phyloP scores from a whole-genome alignment of 2,888 invertebrate genomes.

The Notocelia uddmanniana region DNA sequence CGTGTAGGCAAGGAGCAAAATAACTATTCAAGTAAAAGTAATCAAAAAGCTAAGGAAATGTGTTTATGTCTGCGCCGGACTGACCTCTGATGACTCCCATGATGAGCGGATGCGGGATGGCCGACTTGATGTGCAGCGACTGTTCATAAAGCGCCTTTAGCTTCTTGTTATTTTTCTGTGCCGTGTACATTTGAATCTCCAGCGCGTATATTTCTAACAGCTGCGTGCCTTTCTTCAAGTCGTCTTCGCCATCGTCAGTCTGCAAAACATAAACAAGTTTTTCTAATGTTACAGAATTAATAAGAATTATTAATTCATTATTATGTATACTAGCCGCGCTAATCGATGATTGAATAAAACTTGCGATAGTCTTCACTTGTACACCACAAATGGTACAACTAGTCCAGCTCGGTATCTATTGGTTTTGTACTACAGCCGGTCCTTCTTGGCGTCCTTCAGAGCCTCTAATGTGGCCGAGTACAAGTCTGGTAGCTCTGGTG shows the following conservation, averaged over 20 bases:
- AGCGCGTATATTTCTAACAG: constrained; percentile 98
- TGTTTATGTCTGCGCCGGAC: not conserved
- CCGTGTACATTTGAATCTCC: constrained; percentile 99
- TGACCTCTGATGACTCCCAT: constrained; percentile 99
- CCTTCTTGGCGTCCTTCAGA: too few species aligned
- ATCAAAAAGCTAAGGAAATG: too few species aligned
- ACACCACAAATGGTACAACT: too few species aligned
- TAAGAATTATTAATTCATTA: too few species aligned
- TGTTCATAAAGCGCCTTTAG: constrained; percentile 98
- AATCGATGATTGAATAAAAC: not conserved
- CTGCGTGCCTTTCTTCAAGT: constrained; percentile 98
- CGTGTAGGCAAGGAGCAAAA: too few species aligned
- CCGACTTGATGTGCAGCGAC: constrained; percentile 99
- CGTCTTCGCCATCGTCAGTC: constrained; percentile 99
- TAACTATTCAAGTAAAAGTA: too few species aligned
- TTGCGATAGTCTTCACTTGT: not conserved
- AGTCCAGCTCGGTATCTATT: too few species aligned
- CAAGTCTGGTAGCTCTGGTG: too few species aligned
- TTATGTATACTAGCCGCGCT: not conserved
- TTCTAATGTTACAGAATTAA: not conserved
- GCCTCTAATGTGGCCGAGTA: too few species aligned
- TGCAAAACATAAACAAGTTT: constrained; percentile 59
- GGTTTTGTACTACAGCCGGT: too few species aligned
- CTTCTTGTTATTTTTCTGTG: constrained; percentile 99
- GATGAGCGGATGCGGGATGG: constrained; percentile 99